These are phyloP conservation scores for Scaptodrosophila latifasciaeformis DNA, from an alignment of 2,888 invertebrate species.

Conservation along the genomic window DNA sequence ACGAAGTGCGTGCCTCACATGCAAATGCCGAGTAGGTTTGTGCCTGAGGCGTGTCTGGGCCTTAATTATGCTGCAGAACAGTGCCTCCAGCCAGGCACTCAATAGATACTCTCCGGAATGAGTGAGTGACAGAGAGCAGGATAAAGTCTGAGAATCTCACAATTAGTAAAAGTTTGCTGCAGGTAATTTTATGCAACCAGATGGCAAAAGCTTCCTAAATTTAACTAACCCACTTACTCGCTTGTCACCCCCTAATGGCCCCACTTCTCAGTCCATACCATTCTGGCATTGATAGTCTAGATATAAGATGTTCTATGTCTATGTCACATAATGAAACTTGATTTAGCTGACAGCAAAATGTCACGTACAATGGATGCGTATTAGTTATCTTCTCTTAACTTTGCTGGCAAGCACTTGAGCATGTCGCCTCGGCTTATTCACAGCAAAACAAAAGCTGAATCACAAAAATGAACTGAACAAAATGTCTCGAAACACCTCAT, in stretches of 20 bases:
- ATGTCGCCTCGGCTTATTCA: conserved; percentile 29
- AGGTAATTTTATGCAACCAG: conserved; percentile 43
- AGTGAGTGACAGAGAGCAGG: neutral
- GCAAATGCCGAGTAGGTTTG: conserved; percentile 47
- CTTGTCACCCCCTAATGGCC: neutral
- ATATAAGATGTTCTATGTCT: no score
- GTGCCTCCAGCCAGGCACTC: neutral
- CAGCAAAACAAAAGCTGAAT: conserved; percentile 7
- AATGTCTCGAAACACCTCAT: no score
- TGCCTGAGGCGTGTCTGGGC: conserved; percentile 43
- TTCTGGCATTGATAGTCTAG: no score
- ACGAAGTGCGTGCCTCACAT: conserved; percentile 53
- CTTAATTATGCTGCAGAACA: conserved; percentile 60
- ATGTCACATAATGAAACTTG: conserved; percentile 60
- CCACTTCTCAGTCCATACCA: no score
- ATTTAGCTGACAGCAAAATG: conserved; percentile 64
- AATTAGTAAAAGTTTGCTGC: conserved; percentile 48
- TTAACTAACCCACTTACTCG: neutral
- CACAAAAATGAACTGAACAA: conserved; percentile 1
- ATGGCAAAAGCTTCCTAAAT: conserved; percentile 9
- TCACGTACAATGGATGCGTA: conserved; percentile 63
- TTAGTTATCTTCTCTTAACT: conserved; percentile 60
- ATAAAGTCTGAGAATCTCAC: conserved; percentile 32
- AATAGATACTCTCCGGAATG: neutral
- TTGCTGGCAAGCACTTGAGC: conserved; percentile 55